phyloP scores from a whole-genome alignment of 2,113 vertebrate genomes.

The Tautogolabrus adspersus region DNA sequence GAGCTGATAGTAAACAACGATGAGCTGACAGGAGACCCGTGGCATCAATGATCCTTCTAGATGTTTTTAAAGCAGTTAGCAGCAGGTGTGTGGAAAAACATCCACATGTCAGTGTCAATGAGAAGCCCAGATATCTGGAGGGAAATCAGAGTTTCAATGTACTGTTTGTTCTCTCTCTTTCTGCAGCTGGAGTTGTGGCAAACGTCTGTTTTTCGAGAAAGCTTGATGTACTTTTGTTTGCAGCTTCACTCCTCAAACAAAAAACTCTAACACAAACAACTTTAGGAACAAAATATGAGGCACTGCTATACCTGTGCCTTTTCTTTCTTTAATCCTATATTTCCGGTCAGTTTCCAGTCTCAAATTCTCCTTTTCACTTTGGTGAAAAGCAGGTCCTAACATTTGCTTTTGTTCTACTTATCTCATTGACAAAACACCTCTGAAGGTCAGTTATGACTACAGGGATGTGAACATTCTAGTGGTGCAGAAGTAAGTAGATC shows the following conservation, averaged over 20 bases:
- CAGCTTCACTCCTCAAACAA: not conserved
- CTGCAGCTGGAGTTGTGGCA: constrained; percentile 51
- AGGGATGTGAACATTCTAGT: not conserved
- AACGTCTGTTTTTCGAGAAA: constrained; percentile 18
- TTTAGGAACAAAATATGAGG: constrained; percentile 26
- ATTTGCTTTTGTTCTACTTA: constrained; percentile 17
- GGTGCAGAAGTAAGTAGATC: not conserved
- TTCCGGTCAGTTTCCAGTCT: constrained; percentile 25
- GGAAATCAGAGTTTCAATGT: constrained; percentile 18
- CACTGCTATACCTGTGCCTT: not conserved
- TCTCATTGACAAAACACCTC: constrained; percentile 24
- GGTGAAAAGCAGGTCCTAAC: constrained; percentile 10
- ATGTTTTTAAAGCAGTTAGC: constrained; percentile 15
- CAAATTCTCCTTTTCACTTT: not conserved
- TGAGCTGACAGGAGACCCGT: not conserved
- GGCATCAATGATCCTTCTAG: constrained; percentile 9
- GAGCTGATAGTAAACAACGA: constrained; percentile 56
- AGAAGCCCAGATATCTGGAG: constrained; percentile 49
- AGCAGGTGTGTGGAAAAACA: constrained; percentile 52
- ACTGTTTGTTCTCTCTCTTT: constrained; percentile 53
- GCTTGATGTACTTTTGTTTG: constrained; percentile 6
- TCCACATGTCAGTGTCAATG: constrained; percentile 48
- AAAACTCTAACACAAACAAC: not conserved
- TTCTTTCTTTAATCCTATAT: constrained; percentile 17
- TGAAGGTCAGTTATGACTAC: not conserved